A percentile compares a stretch with the other conserved stretches of the same genome.
These are phyloP conservation scores for Promerops cafer DNA, from an alignment of 2,113 vertebrate species.

Conservation along the genomic window DNA sequence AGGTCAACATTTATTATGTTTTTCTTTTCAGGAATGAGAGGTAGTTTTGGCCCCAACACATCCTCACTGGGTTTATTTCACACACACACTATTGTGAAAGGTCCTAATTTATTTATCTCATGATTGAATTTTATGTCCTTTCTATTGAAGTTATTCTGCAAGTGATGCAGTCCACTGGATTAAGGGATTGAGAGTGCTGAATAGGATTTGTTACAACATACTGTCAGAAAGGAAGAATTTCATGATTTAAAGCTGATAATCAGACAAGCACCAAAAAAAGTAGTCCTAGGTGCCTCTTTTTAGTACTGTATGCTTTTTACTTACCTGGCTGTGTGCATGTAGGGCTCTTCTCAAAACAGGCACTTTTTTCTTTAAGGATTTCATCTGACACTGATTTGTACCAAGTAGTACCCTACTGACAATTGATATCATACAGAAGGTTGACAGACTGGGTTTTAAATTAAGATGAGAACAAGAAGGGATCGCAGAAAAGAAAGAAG, in stretches of 20 bases:
- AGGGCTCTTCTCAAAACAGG: neutral
- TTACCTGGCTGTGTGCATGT: neutral
- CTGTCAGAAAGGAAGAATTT: neutral
- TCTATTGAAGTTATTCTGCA: neutral
- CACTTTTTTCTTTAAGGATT: neutral
- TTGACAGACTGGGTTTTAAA: neutral
- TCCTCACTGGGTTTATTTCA: neutral
- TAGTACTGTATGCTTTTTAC: neutral
- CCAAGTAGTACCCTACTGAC: neutral
- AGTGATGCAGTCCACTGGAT: neutral
- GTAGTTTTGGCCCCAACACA: neutral
- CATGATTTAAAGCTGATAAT: neutral
- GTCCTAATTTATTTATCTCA: slow-evolving; percentile 38
- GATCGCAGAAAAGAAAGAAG: neutral
- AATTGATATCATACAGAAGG: neutral
- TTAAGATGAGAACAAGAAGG: neutral
- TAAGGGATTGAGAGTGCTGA: neutral
- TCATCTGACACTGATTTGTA: neutral
- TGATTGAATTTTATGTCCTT: slow-evolving; percentile 26
- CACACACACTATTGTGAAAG: neutral
- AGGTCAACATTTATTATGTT: neutral
- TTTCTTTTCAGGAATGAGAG: neutral
- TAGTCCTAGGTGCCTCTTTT: neutral
- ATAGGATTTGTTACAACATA: neutral
- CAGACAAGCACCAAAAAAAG: neutral